These are phyloP conservation scores for Nemotelus nigrinus DNA, from an alignment of 2,888 invertebrate genomes.

Conservation along the genomic window DNA sequence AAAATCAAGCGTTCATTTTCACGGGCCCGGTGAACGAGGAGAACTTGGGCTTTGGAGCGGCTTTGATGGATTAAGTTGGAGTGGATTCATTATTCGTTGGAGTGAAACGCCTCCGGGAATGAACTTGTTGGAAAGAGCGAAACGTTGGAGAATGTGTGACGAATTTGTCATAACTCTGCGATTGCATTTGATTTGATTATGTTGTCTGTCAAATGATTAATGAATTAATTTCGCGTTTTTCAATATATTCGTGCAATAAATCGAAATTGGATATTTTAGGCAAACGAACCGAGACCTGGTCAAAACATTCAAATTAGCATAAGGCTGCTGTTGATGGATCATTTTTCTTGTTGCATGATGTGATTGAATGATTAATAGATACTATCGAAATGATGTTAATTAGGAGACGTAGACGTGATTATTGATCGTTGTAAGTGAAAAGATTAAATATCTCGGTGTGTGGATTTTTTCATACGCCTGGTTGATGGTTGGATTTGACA, in stretches of 20 bases:
- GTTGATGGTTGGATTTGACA: slow-evolving; percentile 20
- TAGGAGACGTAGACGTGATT: slow-evolving; percentile 19
- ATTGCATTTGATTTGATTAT: slow-evolving; percentile 32
- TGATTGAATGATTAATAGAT: slow-evolving; percentile 32
- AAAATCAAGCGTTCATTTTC: not conserved
- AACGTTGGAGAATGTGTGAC: not conserved
- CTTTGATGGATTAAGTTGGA: not conserved
- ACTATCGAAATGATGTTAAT: slow-evolving; percentile 36
- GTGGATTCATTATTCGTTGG: not conserved
- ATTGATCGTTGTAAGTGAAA: slow-evolving; percentile 33
- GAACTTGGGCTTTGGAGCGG: not conserved
- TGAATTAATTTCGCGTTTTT: slow-evolving; percentile 33
- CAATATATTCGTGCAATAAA: slow-evolving; percentile 10
- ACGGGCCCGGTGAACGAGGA: not conserved
- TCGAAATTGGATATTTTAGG: slow-evolving; percentile 34
- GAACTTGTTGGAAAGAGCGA: slow-evolving; percentile 5
- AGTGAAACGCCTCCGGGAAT: not conserved
- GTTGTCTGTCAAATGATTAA: slow-evolving; percentile 41
- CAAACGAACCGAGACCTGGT: not conserved
- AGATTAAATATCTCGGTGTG: not conserved
- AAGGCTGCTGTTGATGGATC: slow-evolving; percentile 39
- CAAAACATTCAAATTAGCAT: slow-evolving; percentile 37
- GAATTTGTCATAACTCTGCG: slow-evolving; percentile 37
- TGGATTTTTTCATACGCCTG: not conserved
- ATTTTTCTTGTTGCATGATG: slow-evolving; percentile 24